These are phyloP conservation scores for Melanotaenia nigrans DNA, from an alignment of 2,797 vertebrate genomes.

Conservation along the genomic window DNA sequence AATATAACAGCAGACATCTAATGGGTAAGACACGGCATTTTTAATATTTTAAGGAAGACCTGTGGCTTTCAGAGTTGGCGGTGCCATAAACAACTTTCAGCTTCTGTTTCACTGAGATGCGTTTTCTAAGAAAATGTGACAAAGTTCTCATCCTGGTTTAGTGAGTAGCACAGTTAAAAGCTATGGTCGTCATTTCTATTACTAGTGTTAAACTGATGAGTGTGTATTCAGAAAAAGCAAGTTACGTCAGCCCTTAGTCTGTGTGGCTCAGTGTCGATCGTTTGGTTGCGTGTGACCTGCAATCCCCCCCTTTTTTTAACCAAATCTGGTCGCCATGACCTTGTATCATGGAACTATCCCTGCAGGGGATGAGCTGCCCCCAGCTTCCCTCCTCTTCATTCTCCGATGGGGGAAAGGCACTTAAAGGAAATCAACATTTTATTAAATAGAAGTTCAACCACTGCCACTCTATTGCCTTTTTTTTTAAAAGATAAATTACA, in stretches of 20 bases:
- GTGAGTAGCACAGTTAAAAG: neutral
- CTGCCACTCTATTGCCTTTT: neutral
- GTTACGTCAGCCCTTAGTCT: neutral
- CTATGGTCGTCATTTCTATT: neutral
- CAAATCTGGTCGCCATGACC: conserved; percentile 45
- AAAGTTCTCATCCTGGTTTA: neutral
- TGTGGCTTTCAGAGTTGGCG: conserved; percentile 2
- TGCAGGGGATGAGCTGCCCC: conserved; percentile 30
- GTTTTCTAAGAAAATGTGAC: conserved; percentile 18
- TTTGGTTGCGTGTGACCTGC: conserved; percentile 28
- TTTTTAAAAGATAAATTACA: neutral
- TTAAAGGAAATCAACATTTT: conserved; percentile 5
- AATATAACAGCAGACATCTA: neutral
- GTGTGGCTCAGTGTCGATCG: neutral
- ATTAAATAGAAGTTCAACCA: conserved; percentile 2
- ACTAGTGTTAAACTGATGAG: neutral
- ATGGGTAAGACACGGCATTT: neutral
- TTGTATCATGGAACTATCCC: conserved; percentile 30
- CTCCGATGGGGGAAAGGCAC: conserved; percentile 10
- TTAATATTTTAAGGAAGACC: neutral
- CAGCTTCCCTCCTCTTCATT: conserved; percentile 3
- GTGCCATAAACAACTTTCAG: neutral
- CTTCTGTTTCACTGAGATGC: neutral
- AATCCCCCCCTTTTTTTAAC: conserved; percentile 15
- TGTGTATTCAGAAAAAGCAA: neutral